Conservation (phyloP, 2,888 invertebrate species). For the Panopea generosa region DNA sequence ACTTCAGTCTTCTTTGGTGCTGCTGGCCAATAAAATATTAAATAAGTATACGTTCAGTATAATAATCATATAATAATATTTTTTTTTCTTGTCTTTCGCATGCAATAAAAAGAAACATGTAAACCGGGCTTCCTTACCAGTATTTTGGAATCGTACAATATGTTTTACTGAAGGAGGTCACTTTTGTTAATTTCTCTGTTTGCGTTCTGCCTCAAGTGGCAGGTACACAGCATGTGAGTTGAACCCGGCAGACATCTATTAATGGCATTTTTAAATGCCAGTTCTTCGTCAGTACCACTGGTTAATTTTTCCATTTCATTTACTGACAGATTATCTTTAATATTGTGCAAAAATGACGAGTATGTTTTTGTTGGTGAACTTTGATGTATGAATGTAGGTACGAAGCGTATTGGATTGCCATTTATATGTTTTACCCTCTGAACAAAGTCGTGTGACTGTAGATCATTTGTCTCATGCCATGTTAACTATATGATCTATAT, state of each 20-base stretch:
- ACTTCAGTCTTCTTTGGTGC: no score
- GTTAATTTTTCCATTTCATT: not conserved
- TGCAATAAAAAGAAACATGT: no score
- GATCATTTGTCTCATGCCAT: no score
- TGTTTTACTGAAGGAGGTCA: no score
- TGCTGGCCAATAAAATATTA: no score
- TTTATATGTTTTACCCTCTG: conserved; percentile 38
- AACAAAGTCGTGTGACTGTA: conserved; percentile 31
- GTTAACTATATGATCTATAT: no score
- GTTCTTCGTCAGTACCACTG: conserved; percentile 1
- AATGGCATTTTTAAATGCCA: not conserved
- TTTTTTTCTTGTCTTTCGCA: no score
- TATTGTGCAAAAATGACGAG: conserved; percentile 25
- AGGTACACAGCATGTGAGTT: not conserved
- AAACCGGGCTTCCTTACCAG: no score
- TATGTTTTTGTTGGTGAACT: conserved; percentile 35
- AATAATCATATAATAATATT: no score
- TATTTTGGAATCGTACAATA: no score
- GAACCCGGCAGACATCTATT: conserved; percentile 2
- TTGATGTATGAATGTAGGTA: conserved; percentile 37
- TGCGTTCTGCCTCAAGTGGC: not conserved
- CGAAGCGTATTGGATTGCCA: conserved; percentile 45
- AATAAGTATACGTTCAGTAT: no score
- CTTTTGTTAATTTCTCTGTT: no score
- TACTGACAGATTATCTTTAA: conserved; percentile 33